Conservation (phyloP, 2,888 invertebrate genomes). For the Linyphia triangularis region DNA sequence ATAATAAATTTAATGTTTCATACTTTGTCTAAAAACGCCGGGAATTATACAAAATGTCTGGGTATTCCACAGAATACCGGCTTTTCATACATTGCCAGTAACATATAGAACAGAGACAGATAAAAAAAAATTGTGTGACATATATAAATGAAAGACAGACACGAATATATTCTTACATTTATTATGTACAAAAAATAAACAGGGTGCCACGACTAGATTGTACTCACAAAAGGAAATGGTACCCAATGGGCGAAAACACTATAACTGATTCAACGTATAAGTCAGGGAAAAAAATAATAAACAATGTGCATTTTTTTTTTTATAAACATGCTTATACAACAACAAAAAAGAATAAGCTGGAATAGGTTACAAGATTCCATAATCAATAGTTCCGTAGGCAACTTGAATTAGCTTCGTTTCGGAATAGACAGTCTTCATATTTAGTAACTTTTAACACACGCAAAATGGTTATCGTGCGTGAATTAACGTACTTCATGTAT, state of each 20-base stretch:
- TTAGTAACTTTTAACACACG: no score
- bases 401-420: no score
- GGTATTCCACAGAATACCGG: neutral
- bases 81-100: neutral
- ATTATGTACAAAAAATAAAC: slow-evolving; percentile 70
- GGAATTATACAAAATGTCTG: neutral
- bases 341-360: slow-evolving; percentile 63
- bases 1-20: neutral
- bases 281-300: slow-evolving; percentile 18
- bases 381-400: slow-evolving; percentile 27
- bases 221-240: slow-evolving; percentile 70
- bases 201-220: slow-evolving; percentile 68
- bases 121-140: neutral
- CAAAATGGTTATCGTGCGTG: no score
- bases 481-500: no score
- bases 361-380: slow-evolving; percentile 62
- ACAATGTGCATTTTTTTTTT: slow-evolving; percentile 29
- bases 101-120: neutral
- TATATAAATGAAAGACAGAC: neutral
- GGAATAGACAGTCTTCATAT: no score
- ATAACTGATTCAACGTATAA: slow-evolving; percentile 54
- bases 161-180: slow-evolving; percentile 44
- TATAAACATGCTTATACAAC: slow-evolving; percentile 45
- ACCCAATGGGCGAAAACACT: slow-evolving; percentile 55
- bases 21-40: neutral